These are phyloP conservation scores for Pygathrix nemaeus DNA, from an alignment of 2,113 vertebrate genomes.

Conservation along the genomic window DNA sequence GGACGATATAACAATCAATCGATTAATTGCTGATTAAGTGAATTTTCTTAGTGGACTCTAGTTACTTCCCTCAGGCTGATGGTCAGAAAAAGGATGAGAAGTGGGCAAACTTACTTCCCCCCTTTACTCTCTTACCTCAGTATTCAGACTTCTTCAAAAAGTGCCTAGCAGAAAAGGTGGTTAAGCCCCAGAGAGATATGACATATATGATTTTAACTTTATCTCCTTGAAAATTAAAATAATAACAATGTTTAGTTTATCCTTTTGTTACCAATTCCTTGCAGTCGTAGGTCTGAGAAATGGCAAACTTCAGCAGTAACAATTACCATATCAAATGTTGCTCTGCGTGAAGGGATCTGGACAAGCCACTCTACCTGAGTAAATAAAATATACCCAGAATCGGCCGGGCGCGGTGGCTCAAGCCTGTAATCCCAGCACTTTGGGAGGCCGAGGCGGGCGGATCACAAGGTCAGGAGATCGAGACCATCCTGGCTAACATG, in stretches of 20 bases:
- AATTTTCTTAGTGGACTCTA: neutral
- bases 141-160: neutral
- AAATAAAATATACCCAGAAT: neutral
- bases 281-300: neutral
- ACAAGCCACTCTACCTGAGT: neutral
- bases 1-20: neutral
- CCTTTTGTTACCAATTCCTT: neutral
- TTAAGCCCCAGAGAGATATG: neutral
- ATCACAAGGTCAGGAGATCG: no score
- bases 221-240: neutral
- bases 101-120: neutral
- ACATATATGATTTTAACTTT: neutral
- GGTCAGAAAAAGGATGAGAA: neutral
- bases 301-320: neutral
- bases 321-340: neutral
- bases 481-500: no score
- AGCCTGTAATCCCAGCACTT: no score
- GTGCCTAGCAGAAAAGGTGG: neutral
- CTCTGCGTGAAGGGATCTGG: neutral
- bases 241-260: neutral
- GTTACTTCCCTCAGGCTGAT: neutral
- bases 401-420: no score
- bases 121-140: neutral
- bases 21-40: neutral
- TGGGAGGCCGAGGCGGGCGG: no score